Base-by-base conservation (phyloP, 1,140 invertebrate genomes). In the Hyposmocoma kahamanoa region DNA sequence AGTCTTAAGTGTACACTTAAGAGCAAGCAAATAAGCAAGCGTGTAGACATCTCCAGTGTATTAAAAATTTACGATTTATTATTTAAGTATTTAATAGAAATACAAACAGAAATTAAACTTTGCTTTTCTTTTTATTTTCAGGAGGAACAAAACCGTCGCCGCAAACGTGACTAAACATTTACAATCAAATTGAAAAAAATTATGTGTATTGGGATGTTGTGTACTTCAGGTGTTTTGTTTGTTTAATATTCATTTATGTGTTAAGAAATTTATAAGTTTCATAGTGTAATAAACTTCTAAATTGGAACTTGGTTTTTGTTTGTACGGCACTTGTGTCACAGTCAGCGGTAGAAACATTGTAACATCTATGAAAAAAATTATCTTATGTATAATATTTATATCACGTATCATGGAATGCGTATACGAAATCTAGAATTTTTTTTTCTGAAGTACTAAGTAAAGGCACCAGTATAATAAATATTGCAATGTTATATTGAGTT, bases 101-200 rank as follows among this genome's bases (percentile, higher is more conserved):
- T n/a, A n/a, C n/a, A n/a, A n/a, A n/a, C n/a, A n/a, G n/a, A n/a
- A n/a, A n/a, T n/a, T n/a, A n/a, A n/a, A n/a, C n/a, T n/a, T n/a
- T n/a, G n/a, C n/a, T n/a, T n/a, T n/a, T n/a, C n/a, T n/a, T n/a
- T 45, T 59, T 57, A 30, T 41, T 81, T 82, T 22, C 68, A 87
- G 85, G 85, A 87, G 55, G 82, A 87, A 57, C 70, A 84, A 48
- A 72, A 86, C 44, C 81, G 78, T 60, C 83, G 85, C 62, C 82
- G 82, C 65, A 85, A 76, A 61, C 73, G 82, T 64, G 77, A 85
- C 34, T 86, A 83, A 72, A 64, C 17, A 43, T 42, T 22, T 4
- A 21, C 20, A 2, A 41, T 17, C 15, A 44, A 44, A 28, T 44
- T 24, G 10, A 24, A 17, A 19, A 19, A 24, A 21, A 9, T 8